phyloP scores from a whole-genome alignment of 2,888 invertebrate species.

The Rhimphoctona megacephalus region DNA sequence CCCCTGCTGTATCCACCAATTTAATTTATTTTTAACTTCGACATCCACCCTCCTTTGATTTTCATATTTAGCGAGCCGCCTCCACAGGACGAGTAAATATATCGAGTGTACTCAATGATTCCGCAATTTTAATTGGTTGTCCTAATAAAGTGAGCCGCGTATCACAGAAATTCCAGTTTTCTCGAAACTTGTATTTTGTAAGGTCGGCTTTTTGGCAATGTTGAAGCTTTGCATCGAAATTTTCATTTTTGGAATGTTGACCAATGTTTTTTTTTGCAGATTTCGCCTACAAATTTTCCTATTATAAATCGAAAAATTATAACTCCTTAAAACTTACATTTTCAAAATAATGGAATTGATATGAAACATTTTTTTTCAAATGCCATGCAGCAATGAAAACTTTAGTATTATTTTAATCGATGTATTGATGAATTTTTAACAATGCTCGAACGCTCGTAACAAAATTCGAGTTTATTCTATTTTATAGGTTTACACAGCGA shows the following conservation, averaged over 20 bases:
- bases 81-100: background rate
- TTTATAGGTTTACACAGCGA: background rate
- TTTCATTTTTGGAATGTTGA: background rate
- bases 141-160: background rate
- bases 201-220: background rate
- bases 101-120: background rate
- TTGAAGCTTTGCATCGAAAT: background rate
- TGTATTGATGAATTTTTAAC: background rate
- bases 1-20: background rate
- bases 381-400: background rate
- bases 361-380: background rate
- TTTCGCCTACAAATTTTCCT: no score
- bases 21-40: constrained; percentile 31
- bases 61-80: background rate
- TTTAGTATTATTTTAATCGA: background rate
- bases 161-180: background rate
- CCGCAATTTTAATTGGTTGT: background rate
- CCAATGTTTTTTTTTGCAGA: no score
- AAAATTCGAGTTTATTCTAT: background rate
- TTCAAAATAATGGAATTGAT: background rate
- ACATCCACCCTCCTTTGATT: background rate
- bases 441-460: background rate
- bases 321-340: no score
- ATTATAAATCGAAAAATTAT: no score
- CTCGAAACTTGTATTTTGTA: background rate